A percentile compares a stretch with the other conserved stretches of the same genome.
Conservation (phyloP, 2,888 invertebrate species). For the Aricia artaxerxes region DNA sequence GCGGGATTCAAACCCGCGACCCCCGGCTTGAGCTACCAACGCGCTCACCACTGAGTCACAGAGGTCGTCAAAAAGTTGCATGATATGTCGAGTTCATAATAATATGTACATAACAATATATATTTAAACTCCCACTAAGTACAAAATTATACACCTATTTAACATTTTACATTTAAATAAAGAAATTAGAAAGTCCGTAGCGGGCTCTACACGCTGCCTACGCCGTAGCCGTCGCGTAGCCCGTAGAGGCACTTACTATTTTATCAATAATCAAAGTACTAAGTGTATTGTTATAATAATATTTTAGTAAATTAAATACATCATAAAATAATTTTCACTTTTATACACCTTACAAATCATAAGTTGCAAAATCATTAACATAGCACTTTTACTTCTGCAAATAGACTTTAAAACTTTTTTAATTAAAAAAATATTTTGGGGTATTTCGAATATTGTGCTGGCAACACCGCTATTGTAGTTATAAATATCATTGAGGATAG, state of each 20-base stretch:
- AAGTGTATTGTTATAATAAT: too few species aligned
- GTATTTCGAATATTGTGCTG: neutral
- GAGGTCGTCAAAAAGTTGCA: too few species aligned
- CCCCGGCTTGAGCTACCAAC: too few species aligned
- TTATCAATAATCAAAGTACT: too few species aligned
- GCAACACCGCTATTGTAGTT: conserved; percentile 24
- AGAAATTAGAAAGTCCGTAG: neutral
- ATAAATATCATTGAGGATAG: conserved; percentile 40
- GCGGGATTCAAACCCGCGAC: too few species aligned
- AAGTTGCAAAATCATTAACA: neutral
- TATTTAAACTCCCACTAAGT: too few species aligned
- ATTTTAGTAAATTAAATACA: neutral
- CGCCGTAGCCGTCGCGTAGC: neutral
- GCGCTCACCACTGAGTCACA: too few species aligned
- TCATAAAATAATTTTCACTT: neutral
- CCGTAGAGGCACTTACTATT: neutral
- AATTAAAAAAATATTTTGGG: neutral
- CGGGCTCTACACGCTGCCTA: neutral
- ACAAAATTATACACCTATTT: too few species aligned
- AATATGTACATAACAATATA: too few species aligned
- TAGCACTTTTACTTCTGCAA: neutral
- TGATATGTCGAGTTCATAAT: too few species aligned
- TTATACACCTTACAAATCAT: neutral
- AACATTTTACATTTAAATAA: neutral
- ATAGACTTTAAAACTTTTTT: neutral